Conservation (phyloP, 2,113 vertebrate species). For the Nymphicus hollandicus region DNA sequence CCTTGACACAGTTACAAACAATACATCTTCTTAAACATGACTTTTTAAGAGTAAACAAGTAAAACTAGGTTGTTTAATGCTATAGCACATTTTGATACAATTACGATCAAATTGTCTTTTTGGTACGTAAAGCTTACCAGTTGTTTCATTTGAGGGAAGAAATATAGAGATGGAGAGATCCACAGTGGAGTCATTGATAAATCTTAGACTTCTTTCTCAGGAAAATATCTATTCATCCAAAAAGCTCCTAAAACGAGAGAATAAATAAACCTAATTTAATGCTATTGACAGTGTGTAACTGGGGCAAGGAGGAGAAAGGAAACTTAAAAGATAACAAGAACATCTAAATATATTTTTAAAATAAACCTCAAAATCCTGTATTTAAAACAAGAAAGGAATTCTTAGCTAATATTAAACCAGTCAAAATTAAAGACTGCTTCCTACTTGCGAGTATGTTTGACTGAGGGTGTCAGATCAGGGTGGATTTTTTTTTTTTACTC, state of each 20-base stretch:
- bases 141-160: not conserved
- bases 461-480: rapidly evolving
- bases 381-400: not conserved
- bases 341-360: not conserved
- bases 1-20: not conserved
- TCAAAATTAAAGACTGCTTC: not conserved
- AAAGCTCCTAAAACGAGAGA: not conserved
- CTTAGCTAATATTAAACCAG: not conserved
- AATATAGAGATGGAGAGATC: not conserved
- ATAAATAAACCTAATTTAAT: not conserved
- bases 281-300: not conserved
- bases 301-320: not conserved
- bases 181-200: not conserved
- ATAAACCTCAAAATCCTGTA: not conserved
- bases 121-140: not conserved
- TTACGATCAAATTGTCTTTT: not conserved
- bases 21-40: not conserved
- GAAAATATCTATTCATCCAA: not conserved
- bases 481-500: not conserved
- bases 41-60: not conserved
- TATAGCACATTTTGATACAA: not conserved
- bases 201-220: not conserved
- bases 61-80: not conserved
- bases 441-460: not conserved
- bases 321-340: not conserved